Base-by-base conservation (phyloP, 2,797 vertebrate species). In the Trachops cirrhosus region DNA sequence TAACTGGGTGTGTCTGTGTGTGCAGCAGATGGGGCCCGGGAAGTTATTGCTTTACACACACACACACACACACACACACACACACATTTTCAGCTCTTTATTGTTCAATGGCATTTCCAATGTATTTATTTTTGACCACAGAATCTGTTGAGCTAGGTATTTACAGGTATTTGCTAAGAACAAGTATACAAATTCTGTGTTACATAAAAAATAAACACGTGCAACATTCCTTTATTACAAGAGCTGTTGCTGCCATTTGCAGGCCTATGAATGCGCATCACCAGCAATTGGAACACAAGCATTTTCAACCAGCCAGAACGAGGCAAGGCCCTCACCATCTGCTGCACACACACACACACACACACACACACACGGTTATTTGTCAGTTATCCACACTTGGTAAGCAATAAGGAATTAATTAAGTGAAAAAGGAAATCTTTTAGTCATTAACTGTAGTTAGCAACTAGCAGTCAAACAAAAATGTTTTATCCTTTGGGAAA, bases 71-170 rank as follows among this genome's bases (percentile, higher is more conserved):
- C 44, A 41, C 39, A 41, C 2, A 77, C 21, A 77, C n/a, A 22
- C 39, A 34, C 2, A 6, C 29, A 2, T 7, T 87, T 79, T 94
- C 26, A 54, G 6, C n/a, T 29, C 82, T 71, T 91, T 82, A 77
- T 68, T 73, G 9, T 57, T 89, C 2, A 48, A 1, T 41, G 48
- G 4, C 1, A 44, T 68, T 83, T 50, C 14, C 57, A 11, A 57
- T 78, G 9, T 59, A 54, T 78, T 79, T 59, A 54, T 78, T 79
- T 96, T 34, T 89, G 8, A 18, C 14, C 9, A 46, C 29, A 91
- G 64, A 91, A 88, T 75, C 57, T 85, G 3, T 84, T 87, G n/a
- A 93, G 79, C 29, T 96, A 87, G 34, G 7, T 73, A 71, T 86
- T 85, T 88, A 75, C 9, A 71, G 62, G 15, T 86, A 67, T 90